Evolutionary conservation across 2,888 invertebrate species (phyloP).

Genomic region (Macaria liturata): DNA sequence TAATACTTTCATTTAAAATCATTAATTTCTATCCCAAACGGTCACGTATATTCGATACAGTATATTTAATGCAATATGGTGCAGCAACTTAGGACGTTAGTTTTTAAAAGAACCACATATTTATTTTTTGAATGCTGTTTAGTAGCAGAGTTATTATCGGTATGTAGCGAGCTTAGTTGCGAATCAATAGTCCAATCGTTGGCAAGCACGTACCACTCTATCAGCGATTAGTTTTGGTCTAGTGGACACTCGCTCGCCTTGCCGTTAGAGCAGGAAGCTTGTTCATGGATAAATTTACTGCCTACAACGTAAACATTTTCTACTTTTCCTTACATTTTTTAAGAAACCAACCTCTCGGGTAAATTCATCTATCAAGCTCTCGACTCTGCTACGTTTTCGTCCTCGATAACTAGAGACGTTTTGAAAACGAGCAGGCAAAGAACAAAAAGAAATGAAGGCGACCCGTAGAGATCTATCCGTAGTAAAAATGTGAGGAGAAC

Average conservation of each 20-base stretch:
- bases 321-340: conserved; percentile 26
- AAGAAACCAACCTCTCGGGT: conserved; percentile 19
- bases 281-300: conserved; percentile 54
- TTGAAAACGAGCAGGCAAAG: conserved; percentile 26
- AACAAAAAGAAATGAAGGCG: conserved; percentile 36
- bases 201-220: conserved; percentile 75
- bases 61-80: too few species aligned
- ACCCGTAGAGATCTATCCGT: conserved; percentile 41
- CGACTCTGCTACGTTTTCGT: conserved; percentile 21
- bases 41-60: too few species aligned
- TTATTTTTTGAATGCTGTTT: conserved; percentile 12
- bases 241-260: conserved; percentile 67
- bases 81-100: too few species aligned
- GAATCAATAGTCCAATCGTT: conserved; percentile 76
- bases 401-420: conserved; percentile 12
- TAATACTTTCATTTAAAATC: neutral
- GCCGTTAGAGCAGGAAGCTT: conserved; percentile 49
- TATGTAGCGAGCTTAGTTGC: conserved; percentile 46
- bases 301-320: conserved; percentile 37
- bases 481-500: conserved; percentile 63
- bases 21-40: too few species aligned
- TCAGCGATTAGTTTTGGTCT: conserved; percentile 81
- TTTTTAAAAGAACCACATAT: too few species aligned
- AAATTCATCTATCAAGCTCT: conserved; percentile 24
- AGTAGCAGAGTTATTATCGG: conserved; percentile 32